These are phyloP conservation scores for Pedionomus torquatus DNA, from an alignment of 2,113 vertebrate genomes.

Conservation along the genomic window DNA sequence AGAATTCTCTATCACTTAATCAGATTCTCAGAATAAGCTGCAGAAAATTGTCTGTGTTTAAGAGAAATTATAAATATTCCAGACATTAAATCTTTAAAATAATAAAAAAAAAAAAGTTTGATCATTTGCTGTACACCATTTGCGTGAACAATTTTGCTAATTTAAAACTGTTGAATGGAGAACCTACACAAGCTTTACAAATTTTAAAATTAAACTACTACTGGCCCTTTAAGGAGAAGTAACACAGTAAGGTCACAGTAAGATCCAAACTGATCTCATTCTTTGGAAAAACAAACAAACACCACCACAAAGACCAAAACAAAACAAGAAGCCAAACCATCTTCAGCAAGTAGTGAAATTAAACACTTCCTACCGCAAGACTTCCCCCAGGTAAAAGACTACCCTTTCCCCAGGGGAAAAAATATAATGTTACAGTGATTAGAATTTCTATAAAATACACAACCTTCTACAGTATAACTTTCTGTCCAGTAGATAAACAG, in stretches of 20 bases:
- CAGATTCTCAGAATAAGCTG: slow-evolving; percentile 20
- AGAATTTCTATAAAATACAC: neutral
- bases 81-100: neutral
- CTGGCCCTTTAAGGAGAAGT: neutral
- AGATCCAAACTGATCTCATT: neutral
- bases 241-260: neutral
- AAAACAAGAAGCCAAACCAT: neutral
- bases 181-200: neutral
- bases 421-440: neutral
- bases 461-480: neutral
- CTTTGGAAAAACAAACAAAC: neutral
- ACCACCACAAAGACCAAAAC: too few relatives aligned
- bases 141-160: neutral
- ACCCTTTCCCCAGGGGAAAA: neutral
- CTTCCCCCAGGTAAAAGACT: neutral
- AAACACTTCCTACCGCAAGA: neutral
- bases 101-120: fast-evolving
- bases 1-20: neutral
- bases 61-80: neutral
- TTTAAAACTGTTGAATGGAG: neutral
- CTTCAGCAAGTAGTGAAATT: neutral
- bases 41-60: slow-evolving; percentile 2
- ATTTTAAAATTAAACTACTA: neutral
- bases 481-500: neutral
- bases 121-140: neutral